Percentiles rank a stretch among this genome's conserved stretches.
Conservation (phyloP, 1,140 invertebrate genomes). For the Macrostomum lignano region DNA sequence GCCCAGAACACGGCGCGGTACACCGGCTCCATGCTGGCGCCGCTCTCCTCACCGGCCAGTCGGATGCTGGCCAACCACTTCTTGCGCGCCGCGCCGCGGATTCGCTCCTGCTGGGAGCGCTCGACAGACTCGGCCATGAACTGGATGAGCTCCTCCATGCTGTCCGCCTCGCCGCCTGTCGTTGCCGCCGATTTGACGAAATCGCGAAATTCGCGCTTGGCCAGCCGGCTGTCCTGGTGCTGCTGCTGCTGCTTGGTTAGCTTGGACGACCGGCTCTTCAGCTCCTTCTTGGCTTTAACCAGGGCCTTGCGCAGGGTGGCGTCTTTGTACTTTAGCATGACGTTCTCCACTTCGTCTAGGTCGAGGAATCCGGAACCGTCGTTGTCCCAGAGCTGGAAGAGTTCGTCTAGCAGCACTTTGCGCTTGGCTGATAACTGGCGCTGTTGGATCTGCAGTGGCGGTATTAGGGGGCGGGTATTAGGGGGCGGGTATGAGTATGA, state of each 20-base stretch:
- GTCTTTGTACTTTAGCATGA: conserved; percentile 22
- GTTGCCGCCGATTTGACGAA: conserved; percentile 14
- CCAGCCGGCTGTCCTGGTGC: conserved; percentile 15
- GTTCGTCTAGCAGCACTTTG: conserved; percentile 14
- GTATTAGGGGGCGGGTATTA: too few relatives aligned
- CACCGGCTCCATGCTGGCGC: conserved; percentile 20
- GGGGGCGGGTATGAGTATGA: too few relatives aligned
- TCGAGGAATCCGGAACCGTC: conserved; percentile 22
- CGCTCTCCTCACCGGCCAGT: conserved; percentile 16
- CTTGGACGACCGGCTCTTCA: neutral
- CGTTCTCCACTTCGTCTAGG: conserved; percentile 17
- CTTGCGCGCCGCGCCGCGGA: conserved; percentile 24
- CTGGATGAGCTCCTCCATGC: conserved; percentile 21
- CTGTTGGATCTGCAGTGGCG: too few relatives aligned
- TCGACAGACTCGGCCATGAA: conserved; percentile 19
- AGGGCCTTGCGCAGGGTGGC: conserved; percentile 17
- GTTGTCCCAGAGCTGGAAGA: conserved; percentile 28
- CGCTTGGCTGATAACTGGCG: conserved; percentile 16
- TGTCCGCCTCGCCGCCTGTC: conserved; percentile 12
- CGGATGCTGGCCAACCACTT: conserved; percentile 24
- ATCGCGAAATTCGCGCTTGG: conserved; percentile 18
- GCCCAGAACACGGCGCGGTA: conserved; percentile 23
- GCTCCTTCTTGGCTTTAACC: conserved; percentile 11
- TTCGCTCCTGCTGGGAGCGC: conserved; percentile 20
- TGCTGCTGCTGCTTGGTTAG: too few relatives aligned